phyloP scores from a whole-genome alignment of 2,113 vertebrate genomes.

The Cyprinus carpio region DNA sequence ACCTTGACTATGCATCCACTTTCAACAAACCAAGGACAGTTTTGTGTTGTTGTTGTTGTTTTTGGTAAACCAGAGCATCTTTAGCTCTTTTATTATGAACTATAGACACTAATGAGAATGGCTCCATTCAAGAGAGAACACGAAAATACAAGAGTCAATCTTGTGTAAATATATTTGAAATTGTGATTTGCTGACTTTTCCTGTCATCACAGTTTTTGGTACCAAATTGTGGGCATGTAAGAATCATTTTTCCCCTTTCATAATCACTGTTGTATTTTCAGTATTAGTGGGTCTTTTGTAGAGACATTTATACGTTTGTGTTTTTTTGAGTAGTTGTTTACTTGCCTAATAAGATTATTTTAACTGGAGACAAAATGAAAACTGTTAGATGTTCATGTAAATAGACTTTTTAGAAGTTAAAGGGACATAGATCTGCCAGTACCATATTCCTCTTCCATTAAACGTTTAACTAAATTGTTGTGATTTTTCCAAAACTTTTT shows the following conservation, averaged over 20 bases:
- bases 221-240: background rate
- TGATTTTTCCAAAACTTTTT: slow-evolving; percentile 3
- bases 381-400: slow-evolving; percentile 18
- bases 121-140: slow-evolving; percentile 3
- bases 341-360: background rate
- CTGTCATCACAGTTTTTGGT: background rate
- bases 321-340: slow-evolving; percentile 25
- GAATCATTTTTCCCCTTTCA: slow-evolving; percentile 10
- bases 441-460: slow-evolving; percentile 27
- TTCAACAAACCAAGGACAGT: background rate
- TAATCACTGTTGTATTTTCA: slow-evolving; percentile 27
- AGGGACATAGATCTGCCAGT: slow-evolving; percentile 40
- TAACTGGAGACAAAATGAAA: background rate
- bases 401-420: slow-evolving; percentile 22
- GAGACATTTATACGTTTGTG: slow-evolving; percentile 26
- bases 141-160: background rate
- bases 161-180: slow-evolving; percentile 32
- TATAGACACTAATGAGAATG: background rate
- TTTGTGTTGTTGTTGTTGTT: background rate
- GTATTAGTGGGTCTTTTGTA: slow-evolving; percentile 28
- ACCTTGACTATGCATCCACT: background rate
- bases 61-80: background rate
- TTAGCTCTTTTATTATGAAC: background rate
- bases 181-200: background rate
- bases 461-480: slow-evolving; percentile 24